Base-by-base conservation (phyloP, 1,140 invertebrate species). In the Harlomillsia oculata region DNA sequence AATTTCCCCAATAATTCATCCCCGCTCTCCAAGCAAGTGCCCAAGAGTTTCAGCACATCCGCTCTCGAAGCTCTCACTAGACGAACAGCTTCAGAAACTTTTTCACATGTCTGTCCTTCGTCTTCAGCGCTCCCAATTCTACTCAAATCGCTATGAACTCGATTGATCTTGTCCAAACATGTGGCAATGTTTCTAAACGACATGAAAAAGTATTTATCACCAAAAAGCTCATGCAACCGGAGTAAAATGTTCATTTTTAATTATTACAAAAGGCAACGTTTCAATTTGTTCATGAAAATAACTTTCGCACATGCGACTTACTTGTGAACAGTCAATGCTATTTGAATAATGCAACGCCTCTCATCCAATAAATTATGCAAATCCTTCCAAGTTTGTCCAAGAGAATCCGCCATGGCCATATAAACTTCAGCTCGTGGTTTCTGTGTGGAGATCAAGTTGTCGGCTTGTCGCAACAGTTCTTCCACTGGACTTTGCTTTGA, bases 401-500 rank as follows among this genome's bases (percentile, higher is more conserved):
- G 73, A 18, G 86, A 87, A 69, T 90, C 86, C 11, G 89, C 89
- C 90, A 95, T 94, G 1, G 89, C 88, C 48, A 84, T 81, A 68
- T 92, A 90, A 18, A 93, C 85, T 74, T 82, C 84, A 62, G 80
- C 81, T 60, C 82, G 77, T 13, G 83, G 81, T 65, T 79, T 80
- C 68, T 92, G 85, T 5, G 80, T 83, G 20, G 82, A 80, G 58
- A 89, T 85, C 58, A 89, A 73, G 65, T 84, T 81, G 72, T 94
- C 89, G 1, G 89, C 89, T 71, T 88, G 82, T 34, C 82, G 77
- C 41, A 93, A 77, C 49, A 94, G 78, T 72, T 93, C 88, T 67
- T 89, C 85, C 58, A 94, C 88, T 43, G 91, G 89, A 68, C 84
- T 87, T 70, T 93, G 87, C 74, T 94, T 89, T 65, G 79, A 83